Evolutionary conservation across 1,140 invertebrate genomes (phyloP), one percentile per base, ranked within the genome.

Genomic region (Agrilus planipennis): DNA sequence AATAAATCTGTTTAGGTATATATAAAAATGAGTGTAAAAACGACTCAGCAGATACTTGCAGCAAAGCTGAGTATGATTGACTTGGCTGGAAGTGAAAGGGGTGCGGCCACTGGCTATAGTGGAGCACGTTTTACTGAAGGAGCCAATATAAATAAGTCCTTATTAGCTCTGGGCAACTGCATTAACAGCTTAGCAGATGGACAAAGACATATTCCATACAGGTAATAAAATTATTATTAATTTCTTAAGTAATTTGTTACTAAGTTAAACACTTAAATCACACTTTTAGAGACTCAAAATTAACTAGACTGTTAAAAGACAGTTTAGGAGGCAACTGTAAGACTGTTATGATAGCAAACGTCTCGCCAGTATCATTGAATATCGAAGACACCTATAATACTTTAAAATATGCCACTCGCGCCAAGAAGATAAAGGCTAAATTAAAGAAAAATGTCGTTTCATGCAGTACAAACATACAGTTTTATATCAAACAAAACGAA

Each of bases 321-420:
- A 89, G 89, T 12, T 67, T 99, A 0, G 92, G 87, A 4, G 95
- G 95, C 1, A 97, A 98, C 67, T 97, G 92, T 62, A 81, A 84
- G 49, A 99, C 94, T 0, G 79, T 96, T 0, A 98, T 99, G 93
- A 94, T 99, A 31, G 93, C 94, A 0, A 94, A 96, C 57, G 75
- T 97, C 0, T 79, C 89, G 46, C 79, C 91, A n/a, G 19, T 15
- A 15, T 32, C 30, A 5, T 17, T 21, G 3, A 35, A 20, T 20
- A 21, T 27, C 12, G 93, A 98, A 60, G 93, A 98, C 52, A 95
- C 93, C 0, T 92, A 94, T 58, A 98, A 98, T 47, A 98, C 94
- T 0, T 60, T 99, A 0, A 84, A 89, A 45, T 96, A 96, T 65
- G 89, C 89, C 5, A 75, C 44, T 1, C 23, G 87, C 42, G 85